A percentile compares a stretch with the other conserved stretches of the same genome.
phyloP scores from a whole-genome alignment of 2,888 invertebrate species.

The Orchesellides sinensis region DNA sequence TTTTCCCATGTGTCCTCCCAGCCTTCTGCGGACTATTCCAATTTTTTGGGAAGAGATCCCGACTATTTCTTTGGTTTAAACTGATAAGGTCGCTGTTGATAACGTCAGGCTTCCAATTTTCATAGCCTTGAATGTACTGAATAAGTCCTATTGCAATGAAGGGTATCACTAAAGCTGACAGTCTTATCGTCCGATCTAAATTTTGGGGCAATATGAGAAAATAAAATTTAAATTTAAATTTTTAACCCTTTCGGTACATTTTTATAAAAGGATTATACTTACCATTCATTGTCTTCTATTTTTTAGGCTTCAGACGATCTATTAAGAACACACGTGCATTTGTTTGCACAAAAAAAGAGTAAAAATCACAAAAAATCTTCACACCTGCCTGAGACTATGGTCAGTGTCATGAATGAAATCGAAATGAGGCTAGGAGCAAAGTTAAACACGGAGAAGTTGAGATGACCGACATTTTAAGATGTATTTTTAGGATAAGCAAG shows the following conservation, averaged over 20 bases:
- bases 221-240: no score
- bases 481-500: no score
- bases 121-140: slow-evolving; percentile 21
- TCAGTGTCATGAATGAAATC: slow-evolving; percentile 4
- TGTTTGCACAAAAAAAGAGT: neutral
- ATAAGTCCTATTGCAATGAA: slow-evolving; percentile 15
- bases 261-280: no score
- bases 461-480: no score
- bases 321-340: neutral
- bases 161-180: slow-evolving; percentile 10
- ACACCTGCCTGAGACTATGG: neutral
- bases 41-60: no score
- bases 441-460: no score
- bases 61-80: no score
- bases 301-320: neutral
- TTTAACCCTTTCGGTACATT: no score
- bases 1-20: no score
- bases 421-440: slow-evolving; percentile 17
- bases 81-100: no score
- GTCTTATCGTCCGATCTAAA: neutral
- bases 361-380: neutral
- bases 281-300: slow-evolving; percentile 1
- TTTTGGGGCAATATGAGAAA: no score
- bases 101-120: neutral
- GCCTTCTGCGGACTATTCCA: no score